phyloP scores from a whole-genome alignment of 2,888 invertebrate species.

The Keiferia lycopersicella region DNA sequence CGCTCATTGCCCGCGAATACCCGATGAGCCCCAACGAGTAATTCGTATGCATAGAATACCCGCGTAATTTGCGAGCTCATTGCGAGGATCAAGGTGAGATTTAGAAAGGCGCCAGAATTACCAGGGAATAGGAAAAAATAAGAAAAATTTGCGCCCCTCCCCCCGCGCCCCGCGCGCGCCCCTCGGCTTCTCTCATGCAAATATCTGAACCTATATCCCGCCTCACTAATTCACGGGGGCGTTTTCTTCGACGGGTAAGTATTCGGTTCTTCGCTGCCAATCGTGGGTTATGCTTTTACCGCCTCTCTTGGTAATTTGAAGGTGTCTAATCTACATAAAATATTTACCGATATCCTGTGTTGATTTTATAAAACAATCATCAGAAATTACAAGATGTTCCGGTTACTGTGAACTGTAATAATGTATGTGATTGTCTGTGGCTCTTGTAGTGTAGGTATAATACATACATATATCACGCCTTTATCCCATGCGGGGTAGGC shows the following conservation, averaged over 20 bases:
- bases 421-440: no score
- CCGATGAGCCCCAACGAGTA: slow-evolving; percentile 40
- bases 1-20: slow-evolving; percentile 34
- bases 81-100: slow-evolving; percentile 60
- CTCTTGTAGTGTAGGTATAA: no score
- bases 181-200: slow-evolving; percentile 20
- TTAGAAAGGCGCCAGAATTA: slow-evolving; percentile 47
- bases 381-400: no score
- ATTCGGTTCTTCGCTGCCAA: background rate
- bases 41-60: slow-evolving; percentile 67
- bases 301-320: background rate
- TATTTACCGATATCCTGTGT: no score
- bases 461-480: no score
- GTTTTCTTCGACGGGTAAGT: background rate
- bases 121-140: slow-evolving; percentile 12
- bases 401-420: no score
- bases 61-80: slow-evolving; percentile 64
- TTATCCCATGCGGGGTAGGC: no score
- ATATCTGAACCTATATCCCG: slow-evolving; percentile 15
- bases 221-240: background rate
- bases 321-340: no score
- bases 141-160: slow-evolving; percentile 10
- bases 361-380: no score
- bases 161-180: background rate
- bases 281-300: background rate